Base-by-base conservation (phyloP, 2,888 invertebrate species). In the Ellobium chinense region DNA sequence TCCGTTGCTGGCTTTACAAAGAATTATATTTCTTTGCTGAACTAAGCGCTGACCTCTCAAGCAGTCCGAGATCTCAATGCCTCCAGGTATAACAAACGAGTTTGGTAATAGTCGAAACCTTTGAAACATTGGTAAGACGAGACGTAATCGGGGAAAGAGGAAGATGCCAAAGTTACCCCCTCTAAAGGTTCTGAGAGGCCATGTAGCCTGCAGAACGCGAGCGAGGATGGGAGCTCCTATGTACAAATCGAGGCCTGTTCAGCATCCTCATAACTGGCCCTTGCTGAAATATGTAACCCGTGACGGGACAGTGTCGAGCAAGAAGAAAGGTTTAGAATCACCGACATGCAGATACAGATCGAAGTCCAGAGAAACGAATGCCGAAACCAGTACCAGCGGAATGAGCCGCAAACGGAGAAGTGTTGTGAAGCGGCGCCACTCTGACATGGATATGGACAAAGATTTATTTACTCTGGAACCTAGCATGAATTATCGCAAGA, bases 211-310 rank as follows among this genome's bases (percentile, higher is more conserved):
- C 21, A 58, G 74, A 60, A 74, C 74, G 21, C 74, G 74, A 5
- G 62, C 37, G 34, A 37, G 31, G 46, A n/a, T 39, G 1, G 63
- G 74, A 24, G 62, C 62, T 14, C 29, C 62, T 2, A 74, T 63
- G 74, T 21, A 29, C 21, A 60, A 39, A 74, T 63, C 63, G 12
- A 39, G n/a, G 31, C 74, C 74, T 2, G 46, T 63, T 21, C 74
- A 74, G 63, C 39, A 74, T 37, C 74, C 74, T 21, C 74, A 62
- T 24, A 21, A 27, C 5, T 74, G 74, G 74, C 62, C 63, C 1
- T 24, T 34, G 29, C 34, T 58, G 60, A 34, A 36, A 24, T 24
- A n/a, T 60, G 7, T 60, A 7, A 7, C 5, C 60, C 60, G 27
- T n/a, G n/a, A 7, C 9, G n/a, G n/a, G 5, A 18, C 60, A 60